Evolutionary conservation across 2,888 invertebrate species (phyloP).

Genomic region (Tenthredo mesomela): DNA sequence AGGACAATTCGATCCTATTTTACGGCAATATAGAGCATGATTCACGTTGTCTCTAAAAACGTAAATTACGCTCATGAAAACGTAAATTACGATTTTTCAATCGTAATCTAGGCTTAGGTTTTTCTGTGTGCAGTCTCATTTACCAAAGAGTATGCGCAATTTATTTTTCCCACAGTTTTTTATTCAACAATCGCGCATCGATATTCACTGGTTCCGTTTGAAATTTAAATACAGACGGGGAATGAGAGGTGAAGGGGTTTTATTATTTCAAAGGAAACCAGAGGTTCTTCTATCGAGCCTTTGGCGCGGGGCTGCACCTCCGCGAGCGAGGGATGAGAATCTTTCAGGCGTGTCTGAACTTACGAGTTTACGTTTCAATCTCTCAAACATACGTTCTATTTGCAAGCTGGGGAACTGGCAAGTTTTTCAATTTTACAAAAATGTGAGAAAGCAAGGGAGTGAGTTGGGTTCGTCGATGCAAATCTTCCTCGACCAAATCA

Average conservation of each 20-base stretch:
- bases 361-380: slow-evolving; percentile 42
- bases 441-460: slow-evolving; percentile 16
- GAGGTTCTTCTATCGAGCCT: not conserved
- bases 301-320: not conserved
- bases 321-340: not conserved
- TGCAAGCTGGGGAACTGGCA: slow-evolving; percentile 1
- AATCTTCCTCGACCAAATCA: slow-evolving; percentile 11
- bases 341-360: slow-evolving; percentile 33
- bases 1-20: too few species aligned
- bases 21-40: too few species aligned
- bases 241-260: slow-evolving; percentile 4
- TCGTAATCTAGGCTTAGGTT: too few species aligned
- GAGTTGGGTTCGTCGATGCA: slow-evolving; percentile 8
- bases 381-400: slow-evolving; percentile 35
- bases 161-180: not conserved
- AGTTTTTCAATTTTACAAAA: slow-evolving; percentile 34
- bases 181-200: not conserved
- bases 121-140: too few species aligned
- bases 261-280: slow-evolving; percentile 19
- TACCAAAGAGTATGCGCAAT: not conserved
- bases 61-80: too few species aligned
- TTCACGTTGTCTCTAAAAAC: too few species aligned
- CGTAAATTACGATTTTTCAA: too few species aligned
- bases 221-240: not conserved
- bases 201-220: not conserved